These are phyloP conservation scores for Notarius lentiginosus DNA, from an alignment of 2,113 vertebrate genomes.

Conservation along the genomic window DNA sequence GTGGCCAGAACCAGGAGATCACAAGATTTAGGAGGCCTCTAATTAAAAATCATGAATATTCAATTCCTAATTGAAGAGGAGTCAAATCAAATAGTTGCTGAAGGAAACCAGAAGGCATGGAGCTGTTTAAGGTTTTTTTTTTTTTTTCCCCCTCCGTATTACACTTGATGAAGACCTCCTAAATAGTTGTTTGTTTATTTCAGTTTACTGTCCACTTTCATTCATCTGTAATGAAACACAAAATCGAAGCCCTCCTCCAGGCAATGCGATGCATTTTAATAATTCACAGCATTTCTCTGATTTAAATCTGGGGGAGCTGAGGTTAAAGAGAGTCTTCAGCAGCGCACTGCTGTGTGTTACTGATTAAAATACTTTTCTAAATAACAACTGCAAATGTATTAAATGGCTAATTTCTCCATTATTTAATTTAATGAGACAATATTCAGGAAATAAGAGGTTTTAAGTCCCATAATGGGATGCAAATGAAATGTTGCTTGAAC, in stretches of 20 bases:
- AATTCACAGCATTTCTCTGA: constrained; percentile 24
- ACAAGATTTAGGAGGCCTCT: constrained; percentile 21
- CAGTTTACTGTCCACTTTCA: constrained; percentile 11
- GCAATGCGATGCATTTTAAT: constrained; percentile 34
- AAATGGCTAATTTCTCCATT: background rate
- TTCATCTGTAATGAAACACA: background rate
- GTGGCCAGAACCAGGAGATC: constrained; percentile 4
- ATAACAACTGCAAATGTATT: background rate
- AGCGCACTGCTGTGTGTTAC: background rate
- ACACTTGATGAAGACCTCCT: constrained; percentile 18
- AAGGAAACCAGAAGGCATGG: constrained; percentile 5
- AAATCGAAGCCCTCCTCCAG: constrained; percentile 19
- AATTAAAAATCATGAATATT: constrained; percentile 49
- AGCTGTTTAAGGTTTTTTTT: background rate
- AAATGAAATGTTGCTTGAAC: background rate
- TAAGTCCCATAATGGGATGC: background rate
- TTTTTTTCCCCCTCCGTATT: constrained; percentile 1
- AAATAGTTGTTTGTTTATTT: constrained; percentile 18
- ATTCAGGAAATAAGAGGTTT: background rate
- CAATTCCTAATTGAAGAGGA: constrained; percentile 44
- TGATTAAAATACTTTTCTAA: background rate
- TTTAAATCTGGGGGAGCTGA: background rate
- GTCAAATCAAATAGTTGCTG: constrained; percentile 28
- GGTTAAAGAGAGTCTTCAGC: background rate
- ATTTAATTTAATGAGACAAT: background rate